Base-by-base conservation (phyloP, 2,797 vertebrate species). In the Glossophaga mutica region DNA sequence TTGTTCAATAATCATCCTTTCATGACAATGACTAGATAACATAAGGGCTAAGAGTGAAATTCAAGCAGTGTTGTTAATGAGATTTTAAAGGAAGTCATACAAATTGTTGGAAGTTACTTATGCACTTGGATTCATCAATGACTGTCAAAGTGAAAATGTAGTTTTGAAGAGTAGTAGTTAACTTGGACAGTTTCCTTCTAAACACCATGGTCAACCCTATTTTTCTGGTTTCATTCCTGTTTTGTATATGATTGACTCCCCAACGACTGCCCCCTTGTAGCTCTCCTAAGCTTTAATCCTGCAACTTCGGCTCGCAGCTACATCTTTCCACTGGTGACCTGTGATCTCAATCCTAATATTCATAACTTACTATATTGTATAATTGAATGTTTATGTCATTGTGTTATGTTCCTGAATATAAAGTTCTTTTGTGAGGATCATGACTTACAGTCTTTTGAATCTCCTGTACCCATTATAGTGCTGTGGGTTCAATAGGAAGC, bases 21-120 rank as follows among this genome's bases (percentile, higher is more conserved):
- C 48, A 67, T 86, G 48, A 82, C 22, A 57, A 7, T 62, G 34
- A 82, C 74, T 90, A 83, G 57, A 37, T 90, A 92, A 79, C 46
- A 24, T 94, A 83, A 82, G 37, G 42, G 14, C 44, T 57, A 86
- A 88, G 70, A 24, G 26, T 81, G 46, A 94, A 67, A 84, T 73
- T 92, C 21, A 91, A 92, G 39, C 44, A 78, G n/a, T 88, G 26
- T 84, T 26, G 22, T 78, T 93, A 94, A 37, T 93, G 86, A 68
- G 62, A 93, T 78, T 94, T 94, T 95, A 74, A 90, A 87, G 59
- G 50, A 91, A 68, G n/a, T 79, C 21, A 82, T 87, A 71, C 24
- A 90, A 24, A 85, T 87, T 95, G 9, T 96, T 95, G 46, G 34
- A 55, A 86, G 44, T 94, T 74, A 70, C 57, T 71, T 91, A 77